Evolutionary conservation across 2,113 vertebrate genomes (phyloP).

Genomic region (Andinoacara biseriatus): DNA sequence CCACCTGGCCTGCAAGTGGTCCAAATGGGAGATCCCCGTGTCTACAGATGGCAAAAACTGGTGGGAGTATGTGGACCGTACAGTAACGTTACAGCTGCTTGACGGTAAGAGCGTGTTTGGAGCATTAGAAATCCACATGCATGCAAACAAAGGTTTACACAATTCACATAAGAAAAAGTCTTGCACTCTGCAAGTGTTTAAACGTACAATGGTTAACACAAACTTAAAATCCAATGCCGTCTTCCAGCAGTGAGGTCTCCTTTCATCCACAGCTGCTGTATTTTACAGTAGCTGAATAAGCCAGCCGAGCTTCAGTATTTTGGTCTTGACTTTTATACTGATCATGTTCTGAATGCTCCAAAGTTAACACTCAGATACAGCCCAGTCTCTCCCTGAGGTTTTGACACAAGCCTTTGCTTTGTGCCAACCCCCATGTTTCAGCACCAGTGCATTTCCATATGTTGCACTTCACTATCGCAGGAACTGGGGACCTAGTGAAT

Average conservation of each 20-base stretch:
- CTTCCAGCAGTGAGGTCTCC: neutral
- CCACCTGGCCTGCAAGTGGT: slow-evolving; percentile 99
- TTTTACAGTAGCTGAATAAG: neutral
- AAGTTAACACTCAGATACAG: neutral
- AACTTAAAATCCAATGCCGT: neutral
- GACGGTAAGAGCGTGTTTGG: slow-evolving; percentile 84
- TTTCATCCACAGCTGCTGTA: neutral
- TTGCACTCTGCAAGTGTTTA: neutral
- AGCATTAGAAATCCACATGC: neutral
- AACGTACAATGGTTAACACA: no score
- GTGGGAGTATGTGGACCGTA: slow-evolving; percentile 98
- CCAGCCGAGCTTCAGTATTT: neutral
- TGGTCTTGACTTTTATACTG: neutral
- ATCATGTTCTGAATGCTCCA: no score
- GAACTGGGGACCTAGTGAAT: neutral
- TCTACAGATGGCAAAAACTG: slow-evolving; percentile 97
- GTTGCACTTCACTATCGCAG: neutral
- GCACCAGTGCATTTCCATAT: neutral
- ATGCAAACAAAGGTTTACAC: neutral
- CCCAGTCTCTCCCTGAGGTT: neutral
- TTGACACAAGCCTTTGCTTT: neutral
- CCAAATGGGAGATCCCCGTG: slow-evolving; percentile 99
- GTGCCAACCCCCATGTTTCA: neutral
- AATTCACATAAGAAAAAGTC: neutral
- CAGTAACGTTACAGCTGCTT: slow-evolving; percentile 93